A percentile compares a stretch with the other conserved stretches of the same genome.
Evolutionary conservation across 2,888 invertebrate genomes (phyloP).

Genomic region (Lasioglossum marginatum): DNA sequence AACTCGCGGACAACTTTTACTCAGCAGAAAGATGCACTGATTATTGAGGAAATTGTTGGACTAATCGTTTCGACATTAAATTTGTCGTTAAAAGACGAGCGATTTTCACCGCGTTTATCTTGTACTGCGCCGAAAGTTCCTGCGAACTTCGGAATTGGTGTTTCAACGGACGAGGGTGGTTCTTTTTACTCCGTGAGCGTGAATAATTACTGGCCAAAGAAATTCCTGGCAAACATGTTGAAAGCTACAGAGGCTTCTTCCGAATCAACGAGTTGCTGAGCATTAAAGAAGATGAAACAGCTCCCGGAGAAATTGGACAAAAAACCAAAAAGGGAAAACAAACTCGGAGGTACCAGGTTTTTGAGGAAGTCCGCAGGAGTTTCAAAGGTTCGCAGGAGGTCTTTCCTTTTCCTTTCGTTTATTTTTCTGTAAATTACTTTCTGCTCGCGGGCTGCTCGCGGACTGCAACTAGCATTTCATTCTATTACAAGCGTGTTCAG

Average conservation of each 20-base stretch:
- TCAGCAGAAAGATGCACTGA: too few relatives aligned
- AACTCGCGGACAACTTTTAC: neutral
- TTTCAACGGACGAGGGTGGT: neutral
- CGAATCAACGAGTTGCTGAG: neutral
- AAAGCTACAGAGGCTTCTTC: neutral
- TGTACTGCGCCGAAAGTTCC: neutral
- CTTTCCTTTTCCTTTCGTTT: neutral
- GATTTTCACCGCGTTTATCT: neutral
- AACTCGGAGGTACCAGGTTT: neutral
- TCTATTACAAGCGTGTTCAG: constrained; percentile 3
- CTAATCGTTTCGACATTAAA: neutral
- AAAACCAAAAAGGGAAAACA: neutral
- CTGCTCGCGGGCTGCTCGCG: neutral
- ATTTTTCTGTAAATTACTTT: neutral
- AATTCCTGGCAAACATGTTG: neutral
- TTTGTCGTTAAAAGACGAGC: too few relatives aligned
- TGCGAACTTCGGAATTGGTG: neutral
- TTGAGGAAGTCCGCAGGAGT: neutral
- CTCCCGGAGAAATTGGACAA: neutral
- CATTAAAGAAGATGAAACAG: neutral
- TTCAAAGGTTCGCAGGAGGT: neutral
- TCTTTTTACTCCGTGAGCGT: neutral
- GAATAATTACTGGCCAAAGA: neutral
- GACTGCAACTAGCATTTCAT: neutral
- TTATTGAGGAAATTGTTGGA: neutral